Evolutionary conservation across 2,888 invertebrate species (phyloP).

Genomic region (Aporophyla lueneburgensis): DNA sequence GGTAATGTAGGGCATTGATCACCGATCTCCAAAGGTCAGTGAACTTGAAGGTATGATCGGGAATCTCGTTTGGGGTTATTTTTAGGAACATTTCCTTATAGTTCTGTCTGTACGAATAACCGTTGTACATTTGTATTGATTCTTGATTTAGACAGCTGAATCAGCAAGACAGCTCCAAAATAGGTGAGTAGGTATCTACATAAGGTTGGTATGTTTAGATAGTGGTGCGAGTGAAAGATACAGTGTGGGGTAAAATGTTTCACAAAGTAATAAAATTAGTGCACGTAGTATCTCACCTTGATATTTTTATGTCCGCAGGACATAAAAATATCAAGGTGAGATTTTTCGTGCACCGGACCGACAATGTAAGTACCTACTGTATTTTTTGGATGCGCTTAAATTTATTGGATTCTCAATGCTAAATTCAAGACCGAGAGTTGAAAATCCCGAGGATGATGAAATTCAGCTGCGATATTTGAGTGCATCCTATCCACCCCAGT

Average conservation of each 20-base stretch:
- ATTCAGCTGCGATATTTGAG: no score
- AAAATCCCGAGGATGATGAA: no score
- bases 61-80: slow-evolving; percentile 48
- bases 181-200: background rate
- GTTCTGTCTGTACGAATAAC: slow-evolving; percentile 23
- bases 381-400: no score
- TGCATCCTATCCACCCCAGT: no score
- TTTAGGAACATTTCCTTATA: slow-evolving; percentile 59
- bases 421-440: no score
- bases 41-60: slow-evolving; percentile 56
- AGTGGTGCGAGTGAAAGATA: background rate
- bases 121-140: slow-evolving; percentile 24
- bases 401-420: no score
- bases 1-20: slow-evolving; percentile 63
- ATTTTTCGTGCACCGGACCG: no score
- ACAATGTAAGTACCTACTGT: no score
- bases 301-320: no score
- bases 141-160: background rate
- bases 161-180: background rate
- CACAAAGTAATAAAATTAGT: background rate
- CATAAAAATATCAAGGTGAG: no score
- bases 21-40: slow-evolving; percentile 44
- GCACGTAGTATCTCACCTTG: background rate
- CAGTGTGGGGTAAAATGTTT: background rate
- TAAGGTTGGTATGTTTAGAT: background rate